phyloP scores from a whole-genome alignment of 2,113 vertebrate genomes.

The Clupea harengus region DNA sequence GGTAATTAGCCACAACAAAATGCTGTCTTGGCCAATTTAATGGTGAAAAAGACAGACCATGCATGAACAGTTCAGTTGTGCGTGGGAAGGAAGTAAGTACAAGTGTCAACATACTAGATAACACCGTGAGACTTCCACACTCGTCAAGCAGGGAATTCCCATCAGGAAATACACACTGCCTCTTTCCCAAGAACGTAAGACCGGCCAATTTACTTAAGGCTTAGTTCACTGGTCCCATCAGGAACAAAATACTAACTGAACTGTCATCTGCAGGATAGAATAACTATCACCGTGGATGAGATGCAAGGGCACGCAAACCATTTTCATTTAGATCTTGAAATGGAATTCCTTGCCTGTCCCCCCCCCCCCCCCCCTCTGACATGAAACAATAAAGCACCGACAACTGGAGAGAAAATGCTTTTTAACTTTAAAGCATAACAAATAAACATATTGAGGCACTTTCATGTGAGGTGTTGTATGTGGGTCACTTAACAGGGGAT shows the following conservation, averaged over 20 bases:
- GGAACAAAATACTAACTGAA: background rate
- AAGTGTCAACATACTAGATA: constrained; percentile 3
- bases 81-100: background rate
- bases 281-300: background rate
- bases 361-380: background rate
- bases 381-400: background rate
- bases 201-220: too few species aligned
- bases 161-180: background rate
- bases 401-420: background rate
- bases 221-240: background rate
- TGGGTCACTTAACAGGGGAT: too few species aligned
- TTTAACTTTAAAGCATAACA: background rate
- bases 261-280: background rate
- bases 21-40: constrained; percentile 50
- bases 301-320: background rate
- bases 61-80: background rate
- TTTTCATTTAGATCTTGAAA: background rate
- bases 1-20: constrained; percentile 70
- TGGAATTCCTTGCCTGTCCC: background rate
- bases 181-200: too few species aligned
- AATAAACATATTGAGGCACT: background rate
- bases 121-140: background rate
- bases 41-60: constrained; percentile 59
- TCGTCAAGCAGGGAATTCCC: background rate
- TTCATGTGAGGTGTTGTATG: background rate